Evolutionary conservation across 2,888 invertebrate genomes (phyloP).

Genomic region (Cerastis rubricosa): DNA sequence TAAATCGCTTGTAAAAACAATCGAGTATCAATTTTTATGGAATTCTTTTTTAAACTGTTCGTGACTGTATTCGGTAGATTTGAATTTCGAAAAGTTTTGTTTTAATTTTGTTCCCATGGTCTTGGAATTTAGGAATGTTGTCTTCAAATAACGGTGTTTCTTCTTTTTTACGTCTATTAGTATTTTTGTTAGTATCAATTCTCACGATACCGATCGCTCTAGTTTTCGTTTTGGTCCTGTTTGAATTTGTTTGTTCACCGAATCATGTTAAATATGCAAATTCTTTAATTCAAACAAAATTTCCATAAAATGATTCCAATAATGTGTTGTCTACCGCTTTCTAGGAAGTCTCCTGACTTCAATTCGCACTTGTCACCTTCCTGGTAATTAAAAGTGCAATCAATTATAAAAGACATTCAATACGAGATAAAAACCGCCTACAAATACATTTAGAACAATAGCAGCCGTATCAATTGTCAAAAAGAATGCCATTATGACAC

Average conservation of each 20-base stretch:
- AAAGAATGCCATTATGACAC: slow-evolving; percentile 71
- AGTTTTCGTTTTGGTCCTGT: slow-evolving; percentile 1
- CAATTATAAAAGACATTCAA: slow-evolving; percentile 39
- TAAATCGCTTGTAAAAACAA: slow-evolving; percentile 26
- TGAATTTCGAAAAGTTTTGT: slow-evolving; percentile 27
- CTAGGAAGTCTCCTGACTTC: slow-evolving; percentile 27
- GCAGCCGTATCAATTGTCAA: slow-evolving; percentile 63
- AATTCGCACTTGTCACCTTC: slow-evolving; percentile 35
- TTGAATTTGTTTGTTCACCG: not conserved
- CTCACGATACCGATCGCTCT: slow-evolving; percentile 35
- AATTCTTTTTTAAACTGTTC: slow-evolving; percentile 17
- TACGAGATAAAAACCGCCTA: slow-evolving; percentile 52
- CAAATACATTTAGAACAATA: slow-evolving; percentile 59
- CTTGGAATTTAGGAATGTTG: slow-evolving; percentile 41
- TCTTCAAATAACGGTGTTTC: slow-evolving; percentile 22
- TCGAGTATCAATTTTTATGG: slow-evolving; percentile 21
- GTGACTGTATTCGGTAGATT: not conserved
- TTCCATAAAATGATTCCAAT: not conserved
- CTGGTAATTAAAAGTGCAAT: slow-evolving; percentile 37
- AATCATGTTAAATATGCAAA: not conserved
- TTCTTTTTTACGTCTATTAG: slow-evolving; percentile 43
- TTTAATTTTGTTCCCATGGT: slow-evolving; percentile 45
- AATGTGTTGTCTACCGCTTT: slow-evolving; percentile 19
- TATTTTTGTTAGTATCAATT: slow-evolving; percentile 28
- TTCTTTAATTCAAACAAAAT: not conserved